Evolutionary conservation across 37 sponge, comb jelly and placozoan species (phyloP), one percentile per base, ranked within the genome.

Genomic region (Bolinopsis microptera): DNA sequence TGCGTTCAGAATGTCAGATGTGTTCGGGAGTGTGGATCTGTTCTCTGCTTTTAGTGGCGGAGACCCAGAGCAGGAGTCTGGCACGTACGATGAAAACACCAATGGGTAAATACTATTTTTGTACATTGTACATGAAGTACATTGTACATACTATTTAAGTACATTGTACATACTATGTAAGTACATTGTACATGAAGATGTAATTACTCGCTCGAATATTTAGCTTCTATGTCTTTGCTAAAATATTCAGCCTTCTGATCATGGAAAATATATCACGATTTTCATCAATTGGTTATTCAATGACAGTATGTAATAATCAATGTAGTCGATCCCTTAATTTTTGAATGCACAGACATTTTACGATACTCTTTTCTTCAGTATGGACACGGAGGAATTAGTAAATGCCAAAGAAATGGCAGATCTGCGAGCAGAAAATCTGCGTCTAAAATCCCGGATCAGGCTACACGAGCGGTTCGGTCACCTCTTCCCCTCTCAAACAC

Each of bases 41-140:
- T 86, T 86, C 30, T 86, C 90, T 41, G 90, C 90, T 27, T 86
- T 86, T 41, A 41, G 21, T 72, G n/a, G n/a, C n/a, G 75, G 31
- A 21, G 75, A 72, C 22, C 30, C 75, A 23, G 31, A 24, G 30
- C 75, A 21, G 75, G 22, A 72, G 18, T 21, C 75, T 23, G 75
- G 5, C 5, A n/a, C 75, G 31, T 28, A 28, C 18, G 31, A 48
- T 48, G 61, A 48, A 48, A 13, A 5, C 5, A 48, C 61, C 13
- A 48, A 48, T 13, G 61, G 61, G 61, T 48, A 18, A 48, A 48
- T 48, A 48, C 13, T 48, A 48, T 18, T 48, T 48, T 48, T 48
- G 13, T 48, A n/a, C n/a, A n/a, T n/a, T n/a, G n/a, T n/a, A n/a
- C n/a, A n/a, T n/a, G n/a, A n/a, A n/a, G n/a, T n/a, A n/a, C n/a